Conservation (phyloP, 1,140 invertebrate species). For the Adoxophyes honmai region DNA sequence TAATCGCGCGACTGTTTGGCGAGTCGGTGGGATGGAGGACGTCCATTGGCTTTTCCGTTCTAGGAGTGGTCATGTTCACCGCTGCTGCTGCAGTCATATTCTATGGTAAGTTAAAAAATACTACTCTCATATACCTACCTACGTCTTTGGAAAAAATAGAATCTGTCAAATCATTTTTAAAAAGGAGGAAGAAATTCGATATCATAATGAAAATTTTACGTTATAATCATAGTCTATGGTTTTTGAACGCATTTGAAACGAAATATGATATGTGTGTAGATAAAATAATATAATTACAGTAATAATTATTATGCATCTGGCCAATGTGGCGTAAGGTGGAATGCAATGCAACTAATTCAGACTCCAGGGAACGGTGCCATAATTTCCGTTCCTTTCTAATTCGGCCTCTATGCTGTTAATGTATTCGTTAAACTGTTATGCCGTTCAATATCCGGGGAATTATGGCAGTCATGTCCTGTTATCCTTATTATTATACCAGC, state of each 20-base stretch:
- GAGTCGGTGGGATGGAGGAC: constrained; percentile 83
- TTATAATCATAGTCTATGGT: no score
- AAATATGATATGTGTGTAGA: no score
- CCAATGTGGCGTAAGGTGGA: no score
- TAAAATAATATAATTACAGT: no score
- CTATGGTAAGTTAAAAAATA: constrained; percentile 79
- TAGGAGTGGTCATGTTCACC: constrained; percentile 80
- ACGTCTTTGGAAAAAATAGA: no score
- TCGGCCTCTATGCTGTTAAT: background rate
- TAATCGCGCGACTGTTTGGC: constrained; percentile 78
- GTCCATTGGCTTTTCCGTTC: constrained; percentile 79
- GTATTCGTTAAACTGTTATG: background rate
- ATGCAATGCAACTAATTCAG: background rate
- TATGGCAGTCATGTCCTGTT: background rate
- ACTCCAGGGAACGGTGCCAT: constrained; percentile 24
- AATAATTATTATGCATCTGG: no score
- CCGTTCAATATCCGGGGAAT: background rate
- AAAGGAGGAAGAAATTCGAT: no score
- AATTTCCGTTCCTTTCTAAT: constrained; percentile 33
- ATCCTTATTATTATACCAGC: no score
- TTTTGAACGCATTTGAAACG: no score
- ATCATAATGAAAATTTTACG: no score
- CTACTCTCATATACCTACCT: no score
- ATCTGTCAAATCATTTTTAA: no score
- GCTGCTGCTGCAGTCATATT: constrained; percentile 81